A percentile compares a stretch with the other conserved stretches of the same genome.
phyloP scores from a whole-genome alignment of 2,113 vertebrate species.

The Neopipo cinnamomea region DNA sequence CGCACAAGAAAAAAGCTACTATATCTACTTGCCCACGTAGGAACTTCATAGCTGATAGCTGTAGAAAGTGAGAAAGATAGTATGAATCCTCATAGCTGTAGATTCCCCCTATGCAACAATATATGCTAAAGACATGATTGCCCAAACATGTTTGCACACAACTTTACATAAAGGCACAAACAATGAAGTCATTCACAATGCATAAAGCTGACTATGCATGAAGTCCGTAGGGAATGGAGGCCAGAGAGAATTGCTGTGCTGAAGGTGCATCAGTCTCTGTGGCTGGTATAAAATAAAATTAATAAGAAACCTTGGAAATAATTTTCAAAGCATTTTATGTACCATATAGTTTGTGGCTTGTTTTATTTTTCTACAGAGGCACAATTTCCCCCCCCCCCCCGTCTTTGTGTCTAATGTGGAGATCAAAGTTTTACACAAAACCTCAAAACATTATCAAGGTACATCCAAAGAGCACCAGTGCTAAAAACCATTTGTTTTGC shows the following conservation, averaged over 20 bases:
- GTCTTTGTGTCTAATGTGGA: not conserved
- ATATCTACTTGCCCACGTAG: not conserved
- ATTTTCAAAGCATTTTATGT: not conserved
- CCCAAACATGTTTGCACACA: not conserved
- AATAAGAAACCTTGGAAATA: not conserved
- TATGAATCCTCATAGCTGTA: not conserved
- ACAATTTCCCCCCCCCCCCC: rapidly evolving
- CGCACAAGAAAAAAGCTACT: not conserved
- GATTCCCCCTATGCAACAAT: not conserved
- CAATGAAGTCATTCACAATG: rapidly evolving
- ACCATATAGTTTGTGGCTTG: not conserved
- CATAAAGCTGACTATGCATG: not conserved
- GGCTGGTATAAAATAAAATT: not conserved
- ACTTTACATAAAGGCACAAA: not conserved
- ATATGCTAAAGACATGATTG: not conserved
- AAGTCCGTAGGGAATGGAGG: not conserved
- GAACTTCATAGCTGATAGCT: not conserved
- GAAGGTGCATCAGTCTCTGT: not conserved
- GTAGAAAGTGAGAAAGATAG: not conserved
- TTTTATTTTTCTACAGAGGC: not conserved
- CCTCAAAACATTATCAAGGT: not conserved
- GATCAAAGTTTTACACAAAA: not conserved
- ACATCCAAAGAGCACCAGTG: not conserved
- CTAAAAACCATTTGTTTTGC: not conserved
- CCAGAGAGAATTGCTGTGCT: not conserved